Conservation (phyloP, 2,113 vertebrate species). For the Neofelis nebulosa region DNA sequence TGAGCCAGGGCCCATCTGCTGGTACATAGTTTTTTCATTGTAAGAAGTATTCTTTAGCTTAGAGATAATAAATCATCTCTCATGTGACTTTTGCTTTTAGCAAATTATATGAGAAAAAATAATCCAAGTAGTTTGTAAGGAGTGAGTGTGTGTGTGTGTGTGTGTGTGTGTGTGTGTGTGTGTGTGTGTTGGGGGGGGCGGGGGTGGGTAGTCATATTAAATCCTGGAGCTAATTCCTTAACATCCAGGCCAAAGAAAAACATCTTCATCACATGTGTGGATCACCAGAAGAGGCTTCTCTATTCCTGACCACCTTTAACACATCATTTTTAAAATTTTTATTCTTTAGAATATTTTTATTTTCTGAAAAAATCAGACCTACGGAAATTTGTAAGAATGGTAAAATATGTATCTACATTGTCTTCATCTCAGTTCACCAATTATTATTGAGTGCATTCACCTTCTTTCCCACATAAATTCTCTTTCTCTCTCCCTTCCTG, state of each 20-base stretch:
- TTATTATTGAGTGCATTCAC: neutral
- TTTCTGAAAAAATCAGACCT: neutral
- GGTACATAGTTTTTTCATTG: neutral
- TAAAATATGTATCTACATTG: neutral
- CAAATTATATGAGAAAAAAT: neutral
- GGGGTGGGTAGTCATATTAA: neutral
- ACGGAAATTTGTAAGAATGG: neutral
- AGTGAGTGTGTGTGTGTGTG: neutral
- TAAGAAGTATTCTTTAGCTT: neutral
- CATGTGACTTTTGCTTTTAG: neutral
- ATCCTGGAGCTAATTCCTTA: neutral
- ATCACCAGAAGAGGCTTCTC: neutral
- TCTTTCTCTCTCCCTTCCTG: neutral
- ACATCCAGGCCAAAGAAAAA: neutral
- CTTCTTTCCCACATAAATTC: neutral
- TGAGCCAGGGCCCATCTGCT: neutral
- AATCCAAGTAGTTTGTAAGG: neutral
- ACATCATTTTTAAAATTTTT: neutral
- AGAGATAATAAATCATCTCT: neutral
- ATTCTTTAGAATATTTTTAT: neutral
- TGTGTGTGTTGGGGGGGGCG: too few relatives aligned
- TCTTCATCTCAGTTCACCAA: neutral
- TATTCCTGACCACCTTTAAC: neutral
- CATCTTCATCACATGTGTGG: neutral
- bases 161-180: too few relatives aligned